phyloP scores from a whole-genome alignment of 2,888 invertebrate genomes.

The Polydesmus complanatus region DNA sequence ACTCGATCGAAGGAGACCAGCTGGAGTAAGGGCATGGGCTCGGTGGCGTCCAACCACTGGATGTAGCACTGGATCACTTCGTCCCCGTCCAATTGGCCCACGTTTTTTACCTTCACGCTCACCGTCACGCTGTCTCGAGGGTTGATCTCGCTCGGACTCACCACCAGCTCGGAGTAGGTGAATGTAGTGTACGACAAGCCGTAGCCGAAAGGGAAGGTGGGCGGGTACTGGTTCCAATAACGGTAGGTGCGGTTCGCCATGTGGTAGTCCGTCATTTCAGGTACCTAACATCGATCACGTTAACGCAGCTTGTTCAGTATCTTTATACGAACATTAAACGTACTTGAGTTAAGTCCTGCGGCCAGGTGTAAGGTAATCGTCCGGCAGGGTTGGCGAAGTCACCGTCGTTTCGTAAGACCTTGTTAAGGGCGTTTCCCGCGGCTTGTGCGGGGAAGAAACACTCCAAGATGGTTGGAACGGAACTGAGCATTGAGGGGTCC shows the following conservation, averaged over 20 bases:
- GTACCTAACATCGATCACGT: neutral
- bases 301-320: neutral
- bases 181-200: slow-evolving; percentile 16
- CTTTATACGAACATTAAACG: no score
- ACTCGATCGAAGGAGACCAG: slow-evolving; percentile 16
- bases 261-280: slow-evolving; percentile 14
- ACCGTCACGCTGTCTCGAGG: slow-evolving; percentile 8
- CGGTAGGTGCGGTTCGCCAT: slow-evolving; percentile 17
- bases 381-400: slow-evolving; percentile 12
- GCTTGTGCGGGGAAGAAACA: slow-evolving; percentile 17
- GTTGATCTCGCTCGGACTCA: slow-evolving; percentile 1
- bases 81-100: slow-evolving; percentile 13
- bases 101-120: slow-evolving; percentile 7
- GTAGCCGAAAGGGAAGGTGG: slow-evolving; percentile 16
- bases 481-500: slow-evolving; percentile 1
- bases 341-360: slow-evolving; percentile 10
- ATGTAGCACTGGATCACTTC: slow-evolving; percentile 17
- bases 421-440: slow-evolving; percentile 13
- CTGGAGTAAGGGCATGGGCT: slow-evolving; percentile 15
- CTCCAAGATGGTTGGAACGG: slow-evolving; percentile 11
- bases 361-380: slow-evolving; percentile 17
- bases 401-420: slow-evolving; percentile 13
- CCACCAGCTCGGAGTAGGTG: slow-evolving; percentile 10
- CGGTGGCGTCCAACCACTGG: slow-evolving; percentile 12
- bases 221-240: slow-evolving; percentile 16